phyloP scores from a whole-genome alignment of 2,797 vertebrate genomes.

The Pachyuromys duprasi region DNA sequence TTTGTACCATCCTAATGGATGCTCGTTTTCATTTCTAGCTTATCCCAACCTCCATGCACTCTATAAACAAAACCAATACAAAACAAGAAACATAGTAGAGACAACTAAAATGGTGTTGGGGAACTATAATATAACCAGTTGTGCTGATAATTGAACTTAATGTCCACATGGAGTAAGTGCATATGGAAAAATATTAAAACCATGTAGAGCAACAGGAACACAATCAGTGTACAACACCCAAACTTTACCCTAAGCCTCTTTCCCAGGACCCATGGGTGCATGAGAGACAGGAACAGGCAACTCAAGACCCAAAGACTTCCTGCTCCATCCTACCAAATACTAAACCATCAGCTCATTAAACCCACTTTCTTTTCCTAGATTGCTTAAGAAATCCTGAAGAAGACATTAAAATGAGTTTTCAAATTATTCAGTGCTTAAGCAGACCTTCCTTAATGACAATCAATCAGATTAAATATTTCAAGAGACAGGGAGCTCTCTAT shows the following conservation, averaged over 20 bases:
- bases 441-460: constrained; percentile 49
- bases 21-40: constrained; percentile 46
- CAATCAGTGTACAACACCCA: neutral
- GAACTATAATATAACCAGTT: neutral
- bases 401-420: constrained; percentile 35
- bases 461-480: constrained; percentile 65
- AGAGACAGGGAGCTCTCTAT: constrained; percentile 55
- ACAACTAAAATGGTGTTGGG: neutral
- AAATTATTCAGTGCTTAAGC: constrained; percentile 16
- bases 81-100: neutral
- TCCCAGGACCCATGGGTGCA: neutral
- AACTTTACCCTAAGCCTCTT: neutral
- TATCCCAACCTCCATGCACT: constrained; percentile 6
- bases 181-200: constrained; percentile 23
- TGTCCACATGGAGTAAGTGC: neutral
- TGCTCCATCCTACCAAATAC: neutral
- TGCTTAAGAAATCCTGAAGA: constrained; percentile 38
- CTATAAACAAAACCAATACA: neutral
- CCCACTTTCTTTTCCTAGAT: neutral
- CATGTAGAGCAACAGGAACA: neutral
- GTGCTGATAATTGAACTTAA: constrained; percentile 24
- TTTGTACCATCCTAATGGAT: constrained; percentile 16
- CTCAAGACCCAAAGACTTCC: neutral
- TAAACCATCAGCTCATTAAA: neutral
- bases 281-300: too few species aligned